Evolutionary conservation across 2,113 vertebrate genomes (phyloP).

Genomic region (Pimephales promelas): DNA sequence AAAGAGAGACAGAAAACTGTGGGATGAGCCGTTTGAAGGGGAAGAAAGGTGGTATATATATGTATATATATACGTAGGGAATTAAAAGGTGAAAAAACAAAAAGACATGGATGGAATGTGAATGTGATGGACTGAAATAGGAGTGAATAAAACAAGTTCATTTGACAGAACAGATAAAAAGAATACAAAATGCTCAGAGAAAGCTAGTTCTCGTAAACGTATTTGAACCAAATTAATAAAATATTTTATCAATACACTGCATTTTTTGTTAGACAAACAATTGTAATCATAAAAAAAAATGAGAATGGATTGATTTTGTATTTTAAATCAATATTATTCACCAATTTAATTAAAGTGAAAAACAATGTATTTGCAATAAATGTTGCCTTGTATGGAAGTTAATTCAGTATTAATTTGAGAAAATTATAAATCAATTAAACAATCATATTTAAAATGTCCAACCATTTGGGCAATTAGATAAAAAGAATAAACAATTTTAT

Average conservation of each 20-base stretch:
- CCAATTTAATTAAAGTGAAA: not conserved
- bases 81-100: not conserved
- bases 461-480: not conserved
- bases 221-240: not conserved
- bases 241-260: not conserved
- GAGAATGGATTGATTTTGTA: not conserved
- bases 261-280: not conserved
- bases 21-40: not conserved
- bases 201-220: not conserved
- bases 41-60: not conserved
- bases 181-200: not conserved
- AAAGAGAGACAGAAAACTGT: constrained; percentile 42
- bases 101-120: not conserved
- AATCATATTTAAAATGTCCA: not conserved
- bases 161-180: not conserved
- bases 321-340: not conserved
- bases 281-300: not conserved
- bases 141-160: not conserved
- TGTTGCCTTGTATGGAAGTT: not conserved
- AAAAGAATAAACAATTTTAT: not conserved
- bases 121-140: not conserved
- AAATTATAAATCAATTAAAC: not conserved
- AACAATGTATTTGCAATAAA: not conserved
- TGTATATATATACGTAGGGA: not conserved
- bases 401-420: not conserved